Conservation (phyloP, 2,888 invertebrate genomes). For the Aphrophora alni region DNA sequence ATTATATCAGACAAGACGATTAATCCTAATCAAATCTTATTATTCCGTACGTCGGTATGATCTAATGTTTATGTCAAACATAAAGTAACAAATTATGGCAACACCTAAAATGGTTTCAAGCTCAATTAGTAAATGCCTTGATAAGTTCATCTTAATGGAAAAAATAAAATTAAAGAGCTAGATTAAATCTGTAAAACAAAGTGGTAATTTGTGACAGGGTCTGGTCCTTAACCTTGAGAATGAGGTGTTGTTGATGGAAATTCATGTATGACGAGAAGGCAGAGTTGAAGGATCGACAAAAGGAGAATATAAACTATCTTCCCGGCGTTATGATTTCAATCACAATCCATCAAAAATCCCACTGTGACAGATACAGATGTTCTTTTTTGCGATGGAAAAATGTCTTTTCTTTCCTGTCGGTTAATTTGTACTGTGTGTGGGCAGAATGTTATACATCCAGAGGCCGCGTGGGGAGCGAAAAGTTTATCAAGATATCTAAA, state of each 20-base stretch:
- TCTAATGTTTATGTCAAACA: too few species aligned
- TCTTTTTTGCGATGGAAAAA: background rate
- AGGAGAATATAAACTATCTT: background rate
- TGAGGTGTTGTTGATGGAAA: background rate
- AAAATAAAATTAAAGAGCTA: background rate
- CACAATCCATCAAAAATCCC: background rate
- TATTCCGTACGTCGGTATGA: background rate
- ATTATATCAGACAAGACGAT: background rate
- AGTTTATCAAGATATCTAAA: background rate
- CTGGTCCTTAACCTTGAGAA: background rate
- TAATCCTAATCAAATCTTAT: background rate
- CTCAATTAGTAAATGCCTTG: background rate
- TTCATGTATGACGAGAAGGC: background rate
- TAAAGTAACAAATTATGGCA: background rate
- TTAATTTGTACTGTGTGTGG: background rate
- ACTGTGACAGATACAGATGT: constrained; percentile 2
- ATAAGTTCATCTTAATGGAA: background rate
- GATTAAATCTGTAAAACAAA: background rate
- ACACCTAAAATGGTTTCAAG: background rate
- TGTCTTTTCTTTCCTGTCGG: background rate
- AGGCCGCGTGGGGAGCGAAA: background rate
- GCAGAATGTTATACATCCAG: background rate
- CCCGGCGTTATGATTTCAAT: background rate
- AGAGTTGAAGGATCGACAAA: background rate
- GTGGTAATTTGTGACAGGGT: background rate